A percentile compares a stretch with the other conserved stretches of the same genome.
These are phyloP conservation scores for Diacarnus erythraeanus DNA, from an alignment of 37 sponge, comb jelly and placozoan species.

Conservation along the genomic window DNA sequence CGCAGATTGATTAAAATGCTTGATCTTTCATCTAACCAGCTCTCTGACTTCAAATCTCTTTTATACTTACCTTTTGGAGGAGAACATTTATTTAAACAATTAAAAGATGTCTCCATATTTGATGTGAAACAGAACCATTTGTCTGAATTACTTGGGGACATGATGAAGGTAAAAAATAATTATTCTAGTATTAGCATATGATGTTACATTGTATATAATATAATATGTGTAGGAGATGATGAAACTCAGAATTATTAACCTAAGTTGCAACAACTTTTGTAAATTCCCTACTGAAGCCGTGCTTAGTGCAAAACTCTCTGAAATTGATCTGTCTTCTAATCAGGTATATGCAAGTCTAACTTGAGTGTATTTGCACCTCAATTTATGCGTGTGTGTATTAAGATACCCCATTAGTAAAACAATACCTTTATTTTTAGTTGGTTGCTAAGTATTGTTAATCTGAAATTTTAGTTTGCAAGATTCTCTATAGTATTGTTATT, in stretches of 20 bases:
- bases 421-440: too few relatives aligned
- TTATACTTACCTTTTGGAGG: not conserved
- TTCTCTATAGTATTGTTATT: too few relatives aligned
- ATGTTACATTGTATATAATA: not conserved
- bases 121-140: conserved; percentile 65
- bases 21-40: conserved; percentile 60
- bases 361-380: too few relatives aligned
- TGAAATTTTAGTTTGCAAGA: too few relatives aligned
- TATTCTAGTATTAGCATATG: not conserved
- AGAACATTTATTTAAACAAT: conserved; percentile 5
- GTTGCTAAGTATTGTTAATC: too few relatives aligned
- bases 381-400: not conserved
- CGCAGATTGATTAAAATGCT: conserved; percentile 5
- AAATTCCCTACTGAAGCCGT: conserved; percentile 36
- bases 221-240: conserved; percentile 36
- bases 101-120: conserved; percentile 26
- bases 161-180: conserved; percentile 43
- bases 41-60: conserved; percentile 24
- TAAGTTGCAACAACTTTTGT: conserved; percentile 57
- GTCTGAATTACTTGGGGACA: conserved; percentile 9
- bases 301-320: conserved; percentile 33
- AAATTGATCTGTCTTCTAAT: conserved; percentile 58
- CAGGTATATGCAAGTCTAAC: too few relatives aligned
- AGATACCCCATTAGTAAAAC: too few relatives aligned
- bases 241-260: conserved; percentile 25